Evolutionary conservation across 2,113 vertebrate species (phyloP).

Genomic region (Excalfactoria chinensis): DNA sequence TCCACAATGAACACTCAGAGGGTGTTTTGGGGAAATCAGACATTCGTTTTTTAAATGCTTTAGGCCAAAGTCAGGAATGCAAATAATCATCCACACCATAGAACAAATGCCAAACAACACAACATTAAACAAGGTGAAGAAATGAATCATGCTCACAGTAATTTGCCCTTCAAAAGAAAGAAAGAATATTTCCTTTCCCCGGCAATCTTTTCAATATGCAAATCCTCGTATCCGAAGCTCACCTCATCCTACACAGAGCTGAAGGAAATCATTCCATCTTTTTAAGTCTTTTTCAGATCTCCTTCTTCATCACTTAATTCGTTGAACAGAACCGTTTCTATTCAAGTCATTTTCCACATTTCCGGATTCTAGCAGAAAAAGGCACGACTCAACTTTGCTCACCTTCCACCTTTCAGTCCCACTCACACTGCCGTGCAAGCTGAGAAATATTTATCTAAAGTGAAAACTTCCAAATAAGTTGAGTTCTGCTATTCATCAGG

Average conservation of each 20-base stretch:
- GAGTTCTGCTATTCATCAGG: background rate
- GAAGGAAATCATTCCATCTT: background rate
- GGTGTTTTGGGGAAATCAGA: background rate
- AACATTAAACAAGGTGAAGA: background rate
- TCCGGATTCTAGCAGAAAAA: background rate
- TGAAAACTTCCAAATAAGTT: background rate
- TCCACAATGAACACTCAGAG: background rate
- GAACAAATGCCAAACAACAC: background rate
- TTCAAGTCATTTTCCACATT: background rate
- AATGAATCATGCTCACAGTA: background rate
- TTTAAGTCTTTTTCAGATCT: background rate
- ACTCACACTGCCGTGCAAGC: background rate
- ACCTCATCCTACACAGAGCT: background rate
- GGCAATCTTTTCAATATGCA: background rate
- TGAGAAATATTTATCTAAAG: background rate
- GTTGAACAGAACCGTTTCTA: background rate
- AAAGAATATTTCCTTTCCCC: background rate
- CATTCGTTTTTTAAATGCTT: background rate
- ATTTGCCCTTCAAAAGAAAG: background rate
- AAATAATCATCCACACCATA: background rate
- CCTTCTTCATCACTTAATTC: background rate
- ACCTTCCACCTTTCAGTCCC: background rate
- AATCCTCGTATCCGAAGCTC: background rate
- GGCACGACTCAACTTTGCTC: background rate
- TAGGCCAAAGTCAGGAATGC: background rate